Conservation (phyloP, 2,888 invertebrate species). For the Hartigia nigra region DNA sequence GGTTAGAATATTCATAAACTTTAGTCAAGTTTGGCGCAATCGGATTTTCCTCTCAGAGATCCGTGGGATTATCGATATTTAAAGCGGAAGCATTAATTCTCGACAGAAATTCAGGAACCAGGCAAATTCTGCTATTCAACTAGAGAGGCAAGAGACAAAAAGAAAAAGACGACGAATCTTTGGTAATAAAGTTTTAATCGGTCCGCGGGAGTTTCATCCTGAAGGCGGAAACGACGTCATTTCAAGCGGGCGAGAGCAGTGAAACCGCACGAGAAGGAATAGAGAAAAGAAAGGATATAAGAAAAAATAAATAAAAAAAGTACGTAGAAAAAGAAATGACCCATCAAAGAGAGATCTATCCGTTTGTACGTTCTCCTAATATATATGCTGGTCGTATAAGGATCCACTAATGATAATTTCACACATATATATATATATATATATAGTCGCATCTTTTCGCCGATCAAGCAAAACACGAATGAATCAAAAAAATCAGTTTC, state of each 20-base stretch:
- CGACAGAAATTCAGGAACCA: not conserved
- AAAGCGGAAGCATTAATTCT: not conserved
- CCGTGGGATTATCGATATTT: not conserved
- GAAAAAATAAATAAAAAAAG: not conserved
- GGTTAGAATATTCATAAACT: not conserved
- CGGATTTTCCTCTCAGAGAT: not conserved
- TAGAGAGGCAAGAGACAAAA: conserved; percentile 8
- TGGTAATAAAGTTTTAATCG: conserved; percentile 2
- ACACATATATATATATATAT: not conserved
- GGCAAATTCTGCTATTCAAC: not conserved
- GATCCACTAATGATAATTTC: not conserved
- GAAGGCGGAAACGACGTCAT: conserved; percentile 1
- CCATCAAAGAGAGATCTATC: not conserved
- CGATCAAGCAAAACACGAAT: not conserved
- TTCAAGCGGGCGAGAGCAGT: not conserved
- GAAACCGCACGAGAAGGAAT: not conserved
- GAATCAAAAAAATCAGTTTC: not conserved
- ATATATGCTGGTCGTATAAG: not conserved
- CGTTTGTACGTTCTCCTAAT: not conserved
- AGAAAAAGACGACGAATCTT: not conserved
- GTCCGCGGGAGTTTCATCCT: not conserved
- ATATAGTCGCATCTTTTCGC: not conserved
- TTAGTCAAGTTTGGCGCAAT: not conserved
- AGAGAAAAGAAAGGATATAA: not conserved
- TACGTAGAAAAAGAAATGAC: not conserved